phyloP scores from a whole-genome alignment of 2,888 invertebrate species.

The Pollenia amentaria region DNA sequence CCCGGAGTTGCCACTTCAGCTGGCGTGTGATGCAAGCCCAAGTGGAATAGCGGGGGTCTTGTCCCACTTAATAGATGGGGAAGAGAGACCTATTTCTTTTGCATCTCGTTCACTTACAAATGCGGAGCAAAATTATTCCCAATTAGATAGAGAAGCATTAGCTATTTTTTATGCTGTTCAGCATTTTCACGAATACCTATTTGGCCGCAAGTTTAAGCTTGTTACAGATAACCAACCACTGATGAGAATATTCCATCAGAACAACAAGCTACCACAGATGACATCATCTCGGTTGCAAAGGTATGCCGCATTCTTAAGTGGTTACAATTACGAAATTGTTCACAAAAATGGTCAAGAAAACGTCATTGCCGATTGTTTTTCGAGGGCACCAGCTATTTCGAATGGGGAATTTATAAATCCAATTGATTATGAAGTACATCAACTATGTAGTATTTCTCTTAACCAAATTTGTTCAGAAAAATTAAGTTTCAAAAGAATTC shows the following conservation, averaged over 20 bases:
- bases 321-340: slow-evolving; percentile 40
- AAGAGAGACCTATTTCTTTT: slow-evolving; percentile 43
- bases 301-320: not conserved
- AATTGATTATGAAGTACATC: not conserved
- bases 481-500: not conserved
- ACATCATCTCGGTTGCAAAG: slow-evolving; percentile 47
- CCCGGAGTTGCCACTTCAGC: slow-evolving; percentile 9
- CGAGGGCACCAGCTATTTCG: not conserved
- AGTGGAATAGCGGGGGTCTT: slow-evolving; percentile 12
- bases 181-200: slow-evolving; percentile 16
- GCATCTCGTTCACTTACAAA: slow-evolving; percentile 19
- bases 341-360: slow-evolving; percentile 1
- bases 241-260: slow-evolving; percentile 64
- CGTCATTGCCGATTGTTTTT: slow-evolving; percentile 3
- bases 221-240: slow-evolving; percentile 69
- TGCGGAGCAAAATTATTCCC: no score
- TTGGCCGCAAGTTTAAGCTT: slow-evolving; percentile 24
- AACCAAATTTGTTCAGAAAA: not conserved
- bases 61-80: slow-evolving; percentile 16
- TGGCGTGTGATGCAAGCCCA: slow-evolving; percentile 10
- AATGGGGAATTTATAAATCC: not conserved
- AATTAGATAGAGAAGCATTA: no score
- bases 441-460: not conserved
- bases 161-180: slow-evolving; percentile 32
- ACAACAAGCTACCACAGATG: slow-evolving; percentile 67